A percentile compares a stretch with the other conserved stretches of the same genome.
Evolutionary conservation across 2,888 invertebrate species (phyloP).

Genomic region (Trissoscelio sp.): DNA sequence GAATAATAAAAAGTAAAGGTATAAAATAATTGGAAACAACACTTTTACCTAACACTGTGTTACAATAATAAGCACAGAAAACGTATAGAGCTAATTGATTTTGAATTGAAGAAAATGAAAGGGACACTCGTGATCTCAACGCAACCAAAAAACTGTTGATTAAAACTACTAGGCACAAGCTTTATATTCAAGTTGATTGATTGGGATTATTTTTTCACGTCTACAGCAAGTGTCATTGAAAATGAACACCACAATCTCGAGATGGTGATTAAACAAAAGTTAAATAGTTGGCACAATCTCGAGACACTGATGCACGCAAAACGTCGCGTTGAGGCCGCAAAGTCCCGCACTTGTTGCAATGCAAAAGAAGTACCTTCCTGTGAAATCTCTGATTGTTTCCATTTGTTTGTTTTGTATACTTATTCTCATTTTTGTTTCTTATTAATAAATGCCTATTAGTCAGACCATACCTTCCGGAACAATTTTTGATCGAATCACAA

Average conservation of each 20-base stretch:
- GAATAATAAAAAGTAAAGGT: too few relatives aligned
- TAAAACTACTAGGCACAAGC: conserved; percentile 26
- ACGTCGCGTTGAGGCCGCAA: conserved; percentile 7
- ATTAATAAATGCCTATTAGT: conserved; percentile 70
- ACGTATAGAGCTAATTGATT: conserved; percentile 13
- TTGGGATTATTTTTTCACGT: neutral
- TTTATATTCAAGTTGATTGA: conserved; percentile 9
- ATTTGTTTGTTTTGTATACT: conserved; percentile 50
- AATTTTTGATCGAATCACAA: conserved; percentile 72
- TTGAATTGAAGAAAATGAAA: conserved; percentile 7
- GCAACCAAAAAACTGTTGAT: neutral
- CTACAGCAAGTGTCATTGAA: neutral
- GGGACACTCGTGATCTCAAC: conserved; percentile 10
- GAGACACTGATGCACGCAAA: too few relatives aligned
- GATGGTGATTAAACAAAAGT: too few relatives aligned
- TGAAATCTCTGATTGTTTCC: conserved; percentile 71
- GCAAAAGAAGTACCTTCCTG: conserved; percentile 71
- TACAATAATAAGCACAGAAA: conserved; percentile 28
- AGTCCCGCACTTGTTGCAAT: conserved; percentile 4
- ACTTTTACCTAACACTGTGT: neutral
- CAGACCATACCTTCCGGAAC: conserved; percentile 75
- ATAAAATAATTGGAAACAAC: neutral
- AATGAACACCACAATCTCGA: too few relatives aligned
- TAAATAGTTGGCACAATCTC: too few relatives aligned
- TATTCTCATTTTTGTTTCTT: conserved; percentile 31